Conservation (phyloP, 2,888 invertebrate genomes). For the Crematogaster levior region DNA sequence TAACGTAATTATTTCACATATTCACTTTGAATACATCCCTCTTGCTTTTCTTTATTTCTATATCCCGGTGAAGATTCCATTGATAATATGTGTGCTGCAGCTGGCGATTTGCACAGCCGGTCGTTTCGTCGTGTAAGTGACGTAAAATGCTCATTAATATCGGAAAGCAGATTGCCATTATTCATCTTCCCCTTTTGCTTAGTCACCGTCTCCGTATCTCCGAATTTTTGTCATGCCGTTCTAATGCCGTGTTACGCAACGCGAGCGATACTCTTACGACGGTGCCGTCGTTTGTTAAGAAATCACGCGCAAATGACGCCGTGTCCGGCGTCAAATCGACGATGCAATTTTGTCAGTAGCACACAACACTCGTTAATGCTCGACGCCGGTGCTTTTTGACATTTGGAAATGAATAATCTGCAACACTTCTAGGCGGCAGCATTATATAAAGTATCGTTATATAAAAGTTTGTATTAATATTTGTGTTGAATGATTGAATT, state of each 20-base stretch:
- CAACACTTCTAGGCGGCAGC: not conserved
- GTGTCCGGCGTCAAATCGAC: conserved; percentile 33
- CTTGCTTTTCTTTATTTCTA: not conserved
- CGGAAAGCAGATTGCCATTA: conserved; percentile 36
- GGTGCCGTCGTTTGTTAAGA: conserved; percentile 30
- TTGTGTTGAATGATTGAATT: conserved; percentile 9
- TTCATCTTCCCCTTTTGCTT: conserved; percentile 27
- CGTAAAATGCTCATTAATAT: conserved; percentile 42
- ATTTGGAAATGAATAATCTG: conserved; percentile 43
- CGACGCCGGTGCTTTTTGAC: conserved; percentile 32
- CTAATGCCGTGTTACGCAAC: conserved; percentile 30
- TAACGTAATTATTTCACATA: not conserved
- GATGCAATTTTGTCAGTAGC: conserved; percentile 31
- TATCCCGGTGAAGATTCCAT: not conserved
- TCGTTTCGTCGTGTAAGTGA: not conserved
- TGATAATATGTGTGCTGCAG: conserved; percentile 17
- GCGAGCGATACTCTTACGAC: conserved; percentile 19
- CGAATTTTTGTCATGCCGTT: conserved; percentile 41
- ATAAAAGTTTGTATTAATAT: conserved; percentile 11
- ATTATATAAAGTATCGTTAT: conserved; percentile 35
- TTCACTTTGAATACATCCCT: not conserved
- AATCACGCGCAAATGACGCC: conserved; percentile 37
- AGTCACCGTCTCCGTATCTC: conserved; percentile 33
- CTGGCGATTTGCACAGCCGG: not conserved
- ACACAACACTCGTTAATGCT: conserved; percentile 38